Evolutionary conservation across 1,140 invertebrate genomes (phyloP).

Genomic region (Brachionus paranguensis): DNA sequence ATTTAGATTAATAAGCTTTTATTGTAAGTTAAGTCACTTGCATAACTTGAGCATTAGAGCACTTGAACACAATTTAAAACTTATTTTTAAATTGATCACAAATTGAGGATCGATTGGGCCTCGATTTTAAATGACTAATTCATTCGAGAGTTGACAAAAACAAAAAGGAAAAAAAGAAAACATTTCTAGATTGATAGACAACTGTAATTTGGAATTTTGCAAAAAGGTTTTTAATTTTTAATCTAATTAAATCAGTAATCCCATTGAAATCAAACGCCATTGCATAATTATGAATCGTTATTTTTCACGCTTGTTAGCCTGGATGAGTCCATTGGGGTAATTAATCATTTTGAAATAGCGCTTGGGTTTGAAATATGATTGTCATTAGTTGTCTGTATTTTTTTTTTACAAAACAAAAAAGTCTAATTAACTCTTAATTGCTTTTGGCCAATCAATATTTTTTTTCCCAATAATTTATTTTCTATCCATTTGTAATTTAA

Average conservation of each 20-base stretch:
- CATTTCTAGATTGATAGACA: background rate
- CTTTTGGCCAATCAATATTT: background rate
- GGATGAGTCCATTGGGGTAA: conserved; percentile 11
- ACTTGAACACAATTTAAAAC: conserved; percentile 2
- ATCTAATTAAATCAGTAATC: conserved; percentile 7
- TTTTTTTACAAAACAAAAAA: background rate
- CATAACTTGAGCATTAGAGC: conserved; percentile 18
- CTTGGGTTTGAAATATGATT: background rate
- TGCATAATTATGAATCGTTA: conserved; percentile 22
- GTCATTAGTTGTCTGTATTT: background rate
- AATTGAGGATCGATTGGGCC: background rate
- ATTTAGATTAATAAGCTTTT: conserved; percentile 19
- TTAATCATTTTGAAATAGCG: background rate
- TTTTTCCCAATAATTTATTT: background rate
- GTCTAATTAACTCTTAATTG: background rate
- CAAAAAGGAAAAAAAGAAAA: background rate
- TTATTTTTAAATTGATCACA: conserved; percentile 7
- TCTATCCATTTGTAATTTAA: background rate
- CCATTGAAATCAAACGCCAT: background rate
- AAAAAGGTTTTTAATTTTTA: background rate
- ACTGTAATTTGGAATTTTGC: background rate
- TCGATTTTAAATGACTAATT: background rate
- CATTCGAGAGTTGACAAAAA: background rate
- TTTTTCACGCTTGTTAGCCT: conserved; percentile 8
- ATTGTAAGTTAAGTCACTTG: background rate